Percentiles rank a stretch among this genome's conserved stretches.
phyloP scores from a whole-genome alignment of 2,797 vertebrate species.

The Macroramphosus scolopax region DNA sequence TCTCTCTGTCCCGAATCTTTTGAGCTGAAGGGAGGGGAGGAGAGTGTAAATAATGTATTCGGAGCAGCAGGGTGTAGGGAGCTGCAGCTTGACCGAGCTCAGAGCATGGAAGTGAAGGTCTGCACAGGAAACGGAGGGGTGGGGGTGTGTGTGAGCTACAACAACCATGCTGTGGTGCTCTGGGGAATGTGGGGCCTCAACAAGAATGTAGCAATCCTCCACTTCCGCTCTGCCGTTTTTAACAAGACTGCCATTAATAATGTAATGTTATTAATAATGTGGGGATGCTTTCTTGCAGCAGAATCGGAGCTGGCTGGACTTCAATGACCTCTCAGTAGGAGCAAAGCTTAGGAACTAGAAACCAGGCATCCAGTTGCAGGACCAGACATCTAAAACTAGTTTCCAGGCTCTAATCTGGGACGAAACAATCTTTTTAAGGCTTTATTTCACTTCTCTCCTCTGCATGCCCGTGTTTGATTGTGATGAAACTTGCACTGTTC shows the following conservation, averaged over 20 bases:
- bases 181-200: conserved; percentile 63
- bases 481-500: conserved; percentile 50
- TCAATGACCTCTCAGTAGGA: conserved; percentile 7
- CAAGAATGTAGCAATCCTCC: conserved; percentile 60
- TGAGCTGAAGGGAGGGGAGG: conserved; percentile 57
- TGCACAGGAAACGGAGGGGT: conserved; percentile 58
- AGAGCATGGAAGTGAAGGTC: conserved; percentile 30
- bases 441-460: conserved; percentile 1
- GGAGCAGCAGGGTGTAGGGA: conserved; percentile 48
- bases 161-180: conserved; percentile 41
- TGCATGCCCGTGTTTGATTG: conserved; percentile 2
- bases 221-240: conserved; percentile 48
- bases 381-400: background rate
- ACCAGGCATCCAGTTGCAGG: conserved; percentile 8
- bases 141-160: conserved; percentile 19
- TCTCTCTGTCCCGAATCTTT: conserved; percentile 75
- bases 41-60: conserved; percentile 76
- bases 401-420: background rate
- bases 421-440: conserved; percentile 6
- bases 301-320: conserved; percentile 9
- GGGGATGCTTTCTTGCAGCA: conserved; percentile 22
- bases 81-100: conserved; percentile 48
- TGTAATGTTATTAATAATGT: conserved; percentile 21
- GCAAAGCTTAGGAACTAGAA: conserved; percentile 23
- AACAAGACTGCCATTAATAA: conserved; percentile 26